Percentiles rank a stretch among this genome's conserved stretches.
These are phyloP conservation scores for Leptocoma aspasia DNA, from an alignment of 2,113 vertebrate genomes.

Conservation along the genomic window DNA sequence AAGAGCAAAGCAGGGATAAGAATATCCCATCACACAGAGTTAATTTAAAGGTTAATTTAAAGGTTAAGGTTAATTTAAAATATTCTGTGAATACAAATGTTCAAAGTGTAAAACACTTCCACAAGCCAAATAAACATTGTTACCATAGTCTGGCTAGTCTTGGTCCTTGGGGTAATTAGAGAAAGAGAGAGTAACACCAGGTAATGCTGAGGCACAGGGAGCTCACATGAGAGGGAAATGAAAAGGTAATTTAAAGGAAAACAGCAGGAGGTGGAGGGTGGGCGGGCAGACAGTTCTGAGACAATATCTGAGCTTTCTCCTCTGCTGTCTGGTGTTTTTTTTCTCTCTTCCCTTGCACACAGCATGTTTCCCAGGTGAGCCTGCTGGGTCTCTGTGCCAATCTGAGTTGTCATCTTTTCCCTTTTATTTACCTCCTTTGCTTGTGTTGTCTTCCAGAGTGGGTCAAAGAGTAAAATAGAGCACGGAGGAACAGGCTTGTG, in stretches of 20 bases:
- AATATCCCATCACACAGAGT: background rate
- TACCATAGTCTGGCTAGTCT: background rate
- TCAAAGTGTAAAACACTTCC: background rate
- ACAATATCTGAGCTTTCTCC: background rate
- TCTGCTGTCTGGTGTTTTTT: background rate
- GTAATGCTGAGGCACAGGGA: background rate
- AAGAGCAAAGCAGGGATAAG: background rate
- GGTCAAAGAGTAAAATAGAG: background rate
- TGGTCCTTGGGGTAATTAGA: background rate
- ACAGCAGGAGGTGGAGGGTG: background rate
- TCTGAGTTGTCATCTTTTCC: background rate
- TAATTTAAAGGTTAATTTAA: no score
- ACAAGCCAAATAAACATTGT: background rate
- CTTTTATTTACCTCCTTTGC: background rate
- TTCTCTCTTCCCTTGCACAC: background rate
- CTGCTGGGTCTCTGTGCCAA: background rate
- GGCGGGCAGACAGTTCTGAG: background rate
- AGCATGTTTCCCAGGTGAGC: slow-evolving; percentile 18
- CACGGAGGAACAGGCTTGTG: background rate
- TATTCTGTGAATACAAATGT: background rate
- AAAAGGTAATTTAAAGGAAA: background rate
- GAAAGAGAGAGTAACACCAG: background rate
- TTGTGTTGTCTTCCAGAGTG: background rate
- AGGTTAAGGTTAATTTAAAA: background rate
- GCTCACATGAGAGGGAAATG: background rate